These are phyloP conservation scores for Hypsopygia costalis DNA, from an alignment of 2,888 invertebrate species.

Conservation along the genomic window DNA sequence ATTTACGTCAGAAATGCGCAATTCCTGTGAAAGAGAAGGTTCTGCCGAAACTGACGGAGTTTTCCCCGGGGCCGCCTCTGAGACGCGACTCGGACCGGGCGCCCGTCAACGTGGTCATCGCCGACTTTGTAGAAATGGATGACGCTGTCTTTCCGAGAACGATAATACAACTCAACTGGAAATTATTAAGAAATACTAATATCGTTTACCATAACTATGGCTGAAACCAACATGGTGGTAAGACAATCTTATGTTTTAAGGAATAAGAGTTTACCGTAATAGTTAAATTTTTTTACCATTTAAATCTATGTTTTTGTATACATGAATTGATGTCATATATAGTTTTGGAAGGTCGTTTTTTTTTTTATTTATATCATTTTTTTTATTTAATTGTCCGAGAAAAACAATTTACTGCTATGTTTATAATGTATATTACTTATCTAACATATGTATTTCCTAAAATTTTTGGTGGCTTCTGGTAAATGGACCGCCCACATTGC, in stretches of 20 bases:
- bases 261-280: too few relatives aligned
- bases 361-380: too few relatives aligned
- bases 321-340: too few relatives aligned
- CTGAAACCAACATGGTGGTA: constrained; percentile 28
- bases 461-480: too few relatives aligned
- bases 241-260: not conserved
- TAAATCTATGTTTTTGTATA: too few relatives aligned
- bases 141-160: constrained; percentile 82
- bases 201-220: constrained; percentile 43
- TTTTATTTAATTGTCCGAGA: too few relatives aligned
- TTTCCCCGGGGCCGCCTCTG: constrained; percentile 70
- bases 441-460: too few relatives aligned
- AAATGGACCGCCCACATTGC: too few relatives aligned
- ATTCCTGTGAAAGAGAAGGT: constrained; percentile 72
- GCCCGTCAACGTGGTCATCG: constrained; percentile 87
- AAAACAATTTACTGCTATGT: too few relatives aligned
- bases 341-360: too few relatives aligned
- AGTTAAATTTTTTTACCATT: too few relatives aligned
- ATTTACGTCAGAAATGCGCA: constrained; percentile 72
- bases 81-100: constrained; percentile 31
- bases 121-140: constrained; percentile 87
- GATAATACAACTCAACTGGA: constrained; percentile 84
- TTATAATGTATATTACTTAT: too few relatives aligned
- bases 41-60: constrained; percentile 60
- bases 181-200: constrained; percentile 56